Base-by-base conservation (phyloP, 2,113 vertebrate species). In the Cynopterus brachyotis region DNA sequence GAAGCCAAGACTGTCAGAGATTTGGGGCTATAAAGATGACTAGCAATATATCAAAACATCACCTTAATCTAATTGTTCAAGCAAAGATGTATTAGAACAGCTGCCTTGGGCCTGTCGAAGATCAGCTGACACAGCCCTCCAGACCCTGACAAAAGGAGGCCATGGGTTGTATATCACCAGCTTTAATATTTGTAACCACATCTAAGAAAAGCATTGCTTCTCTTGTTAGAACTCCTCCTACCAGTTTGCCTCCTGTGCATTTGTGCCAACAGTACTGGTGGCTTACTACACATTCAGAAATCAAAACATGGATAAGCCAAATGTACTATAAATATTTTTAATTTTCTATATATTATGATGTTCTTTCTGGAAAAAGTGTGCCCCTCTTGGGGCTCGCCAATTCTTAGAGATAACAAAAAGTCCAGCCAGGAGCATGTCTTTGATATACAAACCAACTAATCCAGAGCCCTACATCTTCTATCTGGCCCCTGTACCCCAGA, bases 31-130 rank as follows among this genome's bases (percentile, higher is more conserved):
- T 91, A 97, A 96, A 95, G 55, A 91, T 95, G 95, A 96, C 90
- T 83, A 85, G 87, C 88, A 94, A 98, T 97, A 89, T 90, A 97
- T 97, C 96, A 97, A 92, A 96, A 85, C 57, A 96, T 96, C 93
- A 81, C 76, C 73, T 93, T 97, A 97, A 97, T 96, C 79, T 70
- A 95, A 96, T 97, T 97, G 95, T 87, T 96, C 69, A 84, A 92
- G 81, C 42, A 76, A 94, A 92, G 94, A 97, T 94, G 32, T 94
- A 97, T 97, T 88, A 96, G 66, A 92, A 88, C 35, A 95, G 76
- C 90, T 96, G 76, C 76, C 72, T 96, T 95, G 81, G 59, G 80
- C 85, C 76, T 88, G 42, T 69, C 1, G 4, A 79, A 95, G 75
- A 94, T 87, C 9, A 1, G 64, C 75, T 96, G 82, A 96, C 90